Conservation (phyloP, 2,797 vertebrate species). For the Eulemur mongoz region DNA sequence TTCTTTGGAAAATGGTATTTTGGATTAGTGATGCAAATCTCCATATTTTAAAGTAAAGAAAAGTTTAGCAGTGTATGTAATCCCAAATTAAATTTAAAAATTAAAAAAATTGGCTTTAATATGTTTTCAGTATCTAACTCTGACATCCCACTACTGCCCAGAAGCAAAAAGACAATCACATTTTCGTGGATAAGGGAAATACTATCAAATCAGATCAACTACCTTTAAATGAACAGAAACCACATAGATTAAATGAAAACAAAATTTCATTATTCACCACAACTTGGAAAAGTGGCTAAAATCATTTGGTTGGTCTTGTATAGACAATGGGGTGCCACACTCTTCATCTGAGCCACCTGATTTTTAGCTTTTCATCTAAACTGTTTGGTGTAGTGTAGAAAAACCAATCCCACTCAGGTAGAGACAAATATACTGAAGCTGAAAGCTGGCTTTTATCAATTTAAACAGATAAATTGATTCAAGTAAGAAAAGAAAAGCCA, state of each 20-base stretch:
- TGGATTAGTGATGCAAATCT: not conserved
- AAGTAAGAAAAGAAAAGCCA: constrained; percentile 65
- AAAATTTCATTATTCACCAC: constrained; percentile 49
- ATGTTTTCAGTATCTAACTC: not conserved
- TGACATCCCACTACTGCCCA: not conserved
- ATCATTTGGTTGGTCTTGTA: constrained; percentile 16
- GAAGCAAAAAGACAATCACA: constrained; percentile 2
- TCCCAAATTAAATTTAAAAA: constrained; percentile 20
- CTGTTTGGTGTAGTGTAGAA: constrained; percentile 6
- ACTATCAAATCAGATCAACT: constrained; percentile 41
- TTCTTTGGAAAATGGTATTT: not conserved
- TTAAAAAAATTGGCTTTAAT: not conserved
- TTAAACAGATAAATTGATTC: constrained; percentile 69
- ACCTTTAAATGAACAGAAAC: constrained; percentile 29
- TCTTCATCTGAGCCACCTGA: not conserved
- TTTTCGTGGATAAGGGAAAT: constrained; percentile 6
- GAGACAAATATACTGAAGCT: constrained; percentile 31
- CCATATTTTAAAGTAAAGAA: constrained; percentile 3
- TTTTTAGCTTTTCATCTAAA: constrained; percentile 57
- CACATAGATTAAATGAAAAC: constrained; percentile 51
- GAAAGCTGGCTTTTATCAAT: constrained; percentile 60
- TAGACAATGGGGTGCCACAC: not conserved
- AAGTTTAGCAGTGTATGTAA: not conserved
- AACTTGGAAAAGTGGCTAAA: constrained; percentile 15
- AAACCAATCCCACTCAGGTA: constrained; percentile 53